These are phyloP conservation scores for Tragulus kanchil DNA, from an alignment of 2,113 vertebrate genomes.

Conservation along the genomic window DNA sequence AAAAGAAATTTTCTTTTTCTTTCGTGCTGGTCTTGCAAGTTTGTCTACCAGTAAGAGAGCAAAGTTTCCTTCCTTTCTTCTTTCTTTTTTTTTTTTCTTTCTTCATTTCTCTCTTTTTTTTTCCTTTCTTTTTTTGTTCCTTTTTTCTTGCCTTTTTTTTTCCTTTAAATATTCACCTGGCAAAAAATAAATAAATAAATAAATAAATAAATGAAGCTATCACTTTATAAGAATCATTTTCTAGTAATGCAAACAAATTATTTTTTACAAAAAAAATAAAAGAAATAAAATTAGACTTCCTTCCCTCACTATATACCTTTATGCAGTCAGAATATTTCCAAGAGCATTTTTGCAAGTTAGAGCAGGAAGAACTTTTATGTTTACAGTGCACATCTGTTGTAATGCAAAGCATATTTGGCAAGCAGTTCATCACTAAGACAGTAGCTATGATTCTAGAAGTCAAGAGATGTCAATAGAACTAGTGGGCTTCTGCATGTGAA, in stretches of 20 bases:
- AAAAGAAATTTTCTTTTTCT: constrained; percentile 92
- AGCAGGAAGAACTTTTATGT: constrained; percentile 81
- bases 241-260: constrained; percentile 86
- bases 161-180: constrained; percentile 83
- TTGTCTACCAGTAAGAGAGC: constrained; percentile 93
- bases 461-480: constrained; percentile 78
- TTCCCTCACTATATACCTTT: constrained; percentile 90
- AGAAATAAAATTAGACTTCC: constrained; percentile 86
- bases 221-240: constrained; percentile 91
- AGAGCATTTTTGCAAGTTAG: constrained; percentile 84
- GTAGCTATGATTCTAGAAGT: constrained; percentile 82
- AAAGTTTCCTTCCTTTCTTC: constrained; percentile 82
- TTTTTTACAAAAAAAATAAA: constrained; percentile 88
- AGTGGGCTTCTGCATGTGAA: constrained; percentile 88
- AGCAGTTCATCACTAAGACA: constrained; percentile 80
- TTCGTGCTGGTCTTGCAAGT: constrained; percentile 95
- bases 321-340: constrained; percentile 84
- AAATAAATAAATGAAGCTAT: constrained; percentile 72
- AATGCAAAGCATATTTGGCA: constrained; percentile 81
- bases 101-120: constrained; percentile 58
- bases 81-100: constrained; percentile 57
- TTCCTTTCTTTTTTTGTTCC: constrained; percentile 49
- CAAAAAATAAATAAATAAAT: constrained; percentile 70
- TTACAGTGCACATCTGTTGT: constrained; percentile 83
- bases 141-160: constrained; percentile 69